Conservation (phyloP, 2,888 invertebrate genomes). For the Cheilosia soror region DNA sequence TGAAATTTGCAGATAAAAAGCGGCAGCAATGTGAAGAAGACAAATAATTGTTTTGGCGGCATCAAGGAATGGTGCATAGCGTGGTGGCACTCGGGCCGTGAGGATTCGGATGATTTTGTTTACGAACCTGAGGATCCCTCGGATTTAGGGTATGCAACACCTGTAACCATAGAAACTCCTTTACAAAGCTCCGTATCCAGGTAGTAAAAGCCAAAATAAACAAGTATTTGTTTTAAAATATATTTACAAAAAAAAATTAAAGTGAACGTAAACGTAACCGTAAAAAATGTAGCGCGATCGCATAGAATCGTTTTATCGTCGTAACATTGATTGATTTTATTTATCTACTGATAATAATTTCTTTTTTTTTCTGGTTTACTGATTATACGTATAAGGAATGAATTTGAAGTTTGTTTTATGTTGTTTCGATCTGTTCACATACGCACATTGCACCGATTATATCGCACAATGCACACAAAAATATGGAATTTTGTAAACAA, state of each 20-base stretch:
- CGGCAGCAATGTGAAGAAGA: conserved; percentile 81
- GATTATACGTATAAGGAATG: conserved; percentile 45
- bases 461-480: conserved; percentile 57
- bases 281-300: conserved; percentile 53
- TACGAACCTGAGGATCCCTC: conserved; percentile 90
- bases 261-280: conserved; percentile 43
- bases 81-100: conserved; percentile 95
- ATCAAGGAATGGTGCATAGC: conserved; percentile 92
- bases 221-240: conserved; percentile 57
- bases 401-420: conserved; percentile 23
- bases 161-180: conserved; percentile 93
- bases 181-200: conserved; percentile 93
- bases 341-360: background rate
- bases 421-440: conserved; percentile 29
- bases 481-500: conserved; percentile 60
- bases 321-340: conserved; percentile 42
- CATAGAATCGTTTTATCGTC: conserved; percentile 54
- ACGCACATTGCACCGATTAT: conserved; percentile 58
- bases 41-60: conserved; percentile 83
- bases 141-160: conserved; percentile 91
- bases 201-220: conserved; percentile 82
- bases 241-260: conserved; percentile 15
- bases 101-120: conserved; percentile 90
- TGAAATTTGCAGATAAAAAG: conserved; percentile 80
- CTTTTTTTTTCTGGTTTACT: conserved; percentile 1